Evolutionary conservation across 2,113 vertebrate genomes (phyloP), one percentile per base, ranked within the genome.

Genomic region (Lipophrys pholis): DNA sequence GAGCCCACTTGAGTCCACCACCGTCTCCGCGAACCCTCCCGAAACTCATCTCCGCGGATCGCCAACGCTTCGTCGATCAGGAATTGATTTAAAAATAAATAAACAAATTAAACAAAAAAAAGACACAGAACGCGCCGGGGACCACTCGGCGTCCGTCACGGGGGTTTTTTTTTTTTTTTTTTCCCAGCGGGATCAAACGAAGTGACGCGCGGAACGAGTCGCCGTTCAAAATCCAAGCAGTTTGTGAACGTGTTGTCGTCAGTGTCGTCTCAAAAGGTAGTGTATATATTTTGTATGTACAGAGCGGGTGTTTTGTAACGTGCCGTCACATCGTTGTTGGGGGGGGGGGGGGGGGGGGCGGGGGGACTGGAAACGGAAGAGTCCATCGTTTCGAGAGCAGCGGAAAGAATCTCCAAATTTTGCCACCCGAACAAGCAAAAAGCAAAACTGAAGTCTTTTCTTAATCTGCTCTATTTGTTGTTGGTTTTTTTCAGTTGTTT

Each of bases 231-330:
- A 38, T 45, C 71, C 10, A 65, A 81, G 58, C 72, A 59, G 68
- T 79, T 63, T 56, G 82, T 83, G 76, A 76, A 76, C 65, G 50
- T 74, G 58, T 79, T 46, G 59, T 78, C 15, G 69, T 81, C 78
- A 80, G 85, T 81, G 48, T 81, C 77, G 76, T 80, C 48, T 46
- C 2, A 30, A 74, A 78, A 74, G 75, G 55, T 80, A 40, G 61
- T 86, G 73, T 86, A 76, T 76, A 84, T 87, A 87, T 85, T 86
- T 90, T 87, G 12, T 81, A 84, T 80, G 80, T 84, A 76, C 66
- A 76, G 50, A 67, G 6, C 46, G 55, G 42, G 50, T 70, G 51
- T 71, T 86, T 57, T 79, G 81, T 82, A 52, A 74, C 77, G 62
- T 85, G 56, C 21, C 7, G 49, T 68, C 40, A 66, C 12, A 6